Evolutionary conservation across 2,797 vertebrate genomes (phyloP).

Genomic region (Chanos chanos): DNA sequence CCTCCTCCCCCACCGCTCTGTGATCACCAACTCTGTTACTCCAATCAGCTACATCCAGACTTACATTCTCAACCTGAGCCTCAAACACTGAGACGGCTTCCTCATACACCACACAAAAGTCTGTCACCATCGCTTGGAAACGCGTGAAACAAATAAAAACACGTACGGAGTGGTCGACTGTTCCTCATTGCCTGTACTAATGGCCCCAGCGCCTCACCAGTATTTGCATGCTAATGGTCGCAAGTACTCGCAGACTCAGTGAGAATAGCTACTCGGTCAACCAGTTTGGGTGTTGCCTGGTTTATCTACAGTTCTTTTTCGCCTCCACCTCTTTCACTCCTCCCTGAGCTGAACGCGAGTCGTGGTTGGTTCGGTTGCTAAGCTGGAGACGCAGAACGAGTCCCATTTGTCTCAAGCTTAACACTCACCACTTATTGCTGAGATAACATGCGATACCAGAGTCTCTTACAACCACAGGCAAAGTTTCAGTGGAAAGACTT

Average conservation of each 20-base stretch:
- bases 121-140: constrained; percentile 37
- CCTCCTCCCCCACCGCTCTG: constrained; percentile 48
- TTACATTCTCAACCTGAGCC: constrained; percentile 25
- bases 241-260: not conserved
- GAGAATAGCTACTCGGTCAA: constrained; percentile 17
- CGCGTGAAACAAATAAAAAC: constrained; percentile 22
- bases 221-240: constrained; percentile 11
- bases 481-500: too few relatives aligned
- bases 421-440: constrained; percentile 26
- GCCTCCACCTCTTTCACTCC: constrained; percentile 38
- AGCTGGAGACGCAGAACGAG: constrained; percentile 23
- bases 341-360: constrained; percentile 10
- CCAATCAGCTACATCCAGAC: constrained; percentile 59
- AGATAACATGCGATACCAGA: too few relatives aligned
- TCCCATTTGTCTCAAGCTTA: constrained; percentile 6
- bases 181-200: not conserved
- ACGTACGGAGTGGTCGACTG: not conserved
- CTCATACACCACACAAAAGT: constrained; percentile 25
- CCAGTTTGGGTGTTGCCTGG: constrained; percentile 40
- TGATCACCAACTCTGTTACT: constrained; percentile 50
- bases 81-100: constrained; percentile 34
- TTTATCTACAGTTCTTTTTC: constrained; percentile 40
- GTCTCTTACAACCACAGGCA: too few relatives aligned
- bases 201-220: not conserved
- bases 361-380: constrained; percentile 22